phyloP scores from a whole-genome alignment of 2,888 invertebrate species.

The Lasius fuliginosus region DNA sequence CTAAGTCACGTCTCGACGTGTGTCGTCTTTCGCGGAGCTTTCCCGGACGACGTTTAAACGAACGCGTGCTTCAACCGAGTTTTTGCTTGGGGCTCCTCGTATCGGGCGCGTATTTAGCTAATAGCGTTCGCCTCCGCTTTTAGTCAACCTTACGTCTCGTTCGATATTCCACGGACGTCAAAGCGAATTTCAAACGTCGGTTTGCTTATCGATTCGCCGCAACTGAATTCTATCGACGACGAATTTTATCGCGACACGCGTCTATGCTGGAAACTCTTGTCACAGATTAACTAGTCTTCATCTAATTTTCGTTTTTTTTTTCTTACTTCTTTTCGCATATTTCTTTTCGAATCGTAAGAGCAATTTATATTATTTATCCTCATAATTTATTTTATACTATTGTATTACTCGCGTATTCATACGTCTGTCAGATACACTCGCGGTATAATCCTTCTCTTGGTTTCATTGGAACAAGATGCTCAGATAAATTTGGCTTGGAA shows the following conservation, averaged over 20 bases:
- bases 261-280: background rate
- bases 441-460: conserved; percentile 43
- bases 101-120: conserved; percentile 3
- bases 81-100: background rate
- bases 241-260: too few relatives aligned
- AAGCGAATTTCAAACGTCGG: background rate
- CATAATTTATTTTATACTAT: background rate
- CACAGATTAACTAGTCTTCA: background rate
- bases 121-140: background rate
- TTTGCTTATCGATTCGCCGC: background rate
- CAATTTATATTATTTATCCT: background rate
- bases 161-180: background rate
- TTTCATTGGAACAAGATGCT: conserved; percentile 45
- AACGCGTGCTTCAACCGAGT: background rate
- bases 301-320: background rate
- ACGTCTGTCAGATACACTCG: background rate
- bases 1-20: background rate
- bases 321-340: background rate
- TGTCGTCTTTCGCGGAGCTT: conserved; percentile 2
- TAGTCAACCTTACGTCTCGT: background rate
- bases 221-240: background rate
- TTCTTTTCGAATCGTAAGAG: background rate
- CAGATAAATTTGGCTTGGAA: conserved; percentile 34
- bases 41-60: conserved; percentile 12
- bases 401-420: conserved; percentile 9